Base-by-base conservation (phyloP, 2,888 invertebrate species). In the Scaptomyza reducta region DNA sequence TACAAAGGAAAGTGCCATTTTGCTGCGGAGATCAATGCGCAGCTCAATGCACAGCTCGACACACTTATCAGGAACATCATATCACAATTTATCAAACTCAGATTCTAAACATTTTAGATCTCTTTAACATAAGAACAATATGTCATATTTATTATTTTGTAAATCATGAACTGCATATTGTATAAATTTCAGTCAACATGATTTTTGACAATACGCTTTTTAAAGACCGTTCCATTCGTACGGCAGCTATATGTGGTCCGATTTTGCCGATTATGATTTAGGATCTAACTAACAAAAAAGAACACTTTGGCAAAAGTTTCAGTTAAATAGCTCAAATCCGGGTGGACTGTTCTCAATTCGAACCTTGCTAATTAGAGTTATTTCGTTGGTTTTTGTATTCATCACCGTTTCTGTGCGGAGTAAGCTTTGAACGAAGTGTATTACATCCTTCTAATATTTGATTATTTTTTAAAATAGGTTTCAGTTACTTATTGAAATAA, bases 141-240 rank as follows among this genome's bases (percentile, higher is more conserved):
- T 22, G 22, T 10, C 27, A 31, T 31, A 31, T 3, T 10, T 31
- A 9, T 31, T 31, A 3, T 31, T 31, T 31, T 31, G 27, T 10
- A 31, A 29, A 29, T 29, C 27, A 29, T 16, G 33, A 42, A 40
- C n/a, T n/a, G n/a, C 9, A 11, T 35, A 42, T 51, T 47, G n/a
- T 27, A 33, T 13, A 47, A 47, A 51, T 51, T 59, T 51, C 6
- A 35, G 25, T n/a, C n/a, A n/a, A n/a, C n/a, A n/a, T n/a, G n/a
- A n/a, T n/a, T n/a, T n/a, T n/a, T n/a, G n/a, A n/a, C n/a, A n/a
- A n/a, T n/a, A n/a, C n/a, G n/a, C n/a, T n/a, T n/a, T n/a, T n/a
- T n/a, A n/a, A n/a, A n/a, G n/a, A n/a, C n/a, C n/a, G n/a, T n/a
- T n/a, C n/a, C n/a, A 22, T 22, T 22, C 5, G 1, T 3, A 22